A percentile compares a stretch with the other conserved stretches of the same genome.
Evolutionary conservation across 2,888 invertebrate species (phyloP).

Genomic region (Himalopsyche japonica): DNA sequence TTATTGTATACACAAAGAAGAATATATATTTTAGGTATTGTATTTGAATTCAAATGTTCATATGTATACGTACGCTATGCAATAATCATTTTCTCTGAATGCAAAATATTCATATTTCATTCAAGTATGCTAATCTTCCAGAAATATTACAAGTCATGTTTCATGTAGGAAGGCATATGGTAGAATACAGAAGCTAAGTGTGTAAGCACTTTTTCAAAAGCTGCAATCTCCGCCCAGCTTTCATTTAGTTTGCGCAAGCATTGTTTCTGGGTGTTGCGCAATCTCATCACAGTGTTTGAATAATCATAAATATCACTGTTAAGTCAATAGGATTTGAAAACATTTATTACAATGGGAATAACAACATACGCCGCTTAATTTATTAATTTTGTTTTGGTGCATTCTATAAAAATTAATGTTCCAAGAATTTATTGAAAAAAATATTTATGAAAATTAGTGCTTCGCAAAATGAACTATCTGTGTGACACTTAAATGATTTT

Average conservation of each 20-base stretch:
- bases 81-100: background rate
- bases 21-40: too few species aligned
- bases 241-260: background rate
- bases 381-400: too few species aligned
- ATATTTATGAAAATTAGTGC: too few species aligned
- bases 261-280: background rate
- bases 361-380: too few species aligned
- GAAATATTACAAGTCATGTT: background rate
- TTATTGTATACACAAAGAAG: too few species aligned
- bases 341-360: background rate
- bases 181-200: background rate
- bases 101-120: background rate
- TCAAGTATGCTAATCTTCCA: background rate
- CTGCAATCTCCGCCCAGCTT: background rate
- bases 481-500: too few species aligned
- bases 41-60: too few species aligned
- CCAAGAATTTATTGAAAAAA: too few species aligned
- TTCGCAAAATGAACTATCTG: too few species aligned
- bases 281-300: background rate
- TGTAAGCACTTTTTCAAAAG: background rate
- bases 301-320: background rate
- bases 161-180: background rate
- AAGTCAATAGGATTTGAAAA: background rate
- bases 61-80: too few species aligned
- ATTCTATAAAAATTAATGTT: too few species aligned